phyloP scores from a whole-genome alignment of 2,113 vertebrate genomes.

The Antigone vipio region DNA sequence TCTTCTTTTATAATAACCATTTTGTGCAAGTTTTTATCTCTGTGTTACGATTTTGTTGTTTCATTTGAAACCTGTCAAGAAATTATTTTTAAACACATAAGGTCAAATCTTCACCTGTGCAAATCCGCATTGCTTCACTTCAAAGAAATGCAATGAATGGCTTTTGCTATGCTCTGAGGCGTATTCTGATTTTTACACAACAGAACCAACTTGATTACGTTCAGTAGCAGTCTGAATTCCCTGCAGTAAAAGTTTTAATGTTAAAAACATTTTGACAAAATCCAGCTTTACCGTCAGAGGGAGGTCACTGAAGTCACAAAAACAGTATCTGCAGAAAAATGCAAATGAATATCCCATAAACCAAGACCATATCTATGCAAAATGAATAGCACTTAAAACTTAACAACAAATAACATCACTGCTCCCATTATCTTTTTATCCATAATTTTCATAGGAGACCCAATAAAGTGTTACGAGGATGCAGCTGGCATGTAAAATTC shows the following conservation, averaged over 20 bases:
- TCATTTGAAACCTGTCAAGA: not conserved
- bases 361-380: slow-evolving; percentile 18
- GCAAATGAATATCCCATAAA: slow-evolving; percentile 47
- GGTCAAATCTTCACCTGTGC: not conserved
- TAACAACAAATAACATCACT: slow-evolving; percentile 39
- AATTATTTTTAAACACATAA: not conserved
- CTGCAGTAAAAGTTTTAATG: not conserved
- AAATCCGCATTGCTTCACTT: not conserved
- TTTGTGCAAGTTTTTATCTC: not conserved
- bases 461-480: slow-evolving; percentile 41
- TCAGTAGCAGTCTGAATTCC: not conserved
- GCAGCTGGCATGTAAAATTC: slow-evolving; percentile 41
- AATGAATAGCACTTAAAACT: slow-evolving; percentile 55
- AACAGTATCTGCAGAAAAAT: slow-evolving; percentile 21
- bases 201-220: not conserved
- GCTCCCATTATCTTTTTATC: slow-evolving; percentile 36
- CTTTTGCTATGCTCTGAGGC: not conserved
- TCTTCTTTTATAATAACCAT: not conserved
- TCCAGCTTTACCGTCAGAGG: not conserved
- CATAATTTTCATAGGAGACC: slow-evolving; percentile 46
- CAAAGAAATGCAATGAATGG: not conserved
- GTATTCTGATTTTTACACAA: not conserved
- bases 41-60: not conserved
- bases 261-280: slow-evolving; percentile 44
- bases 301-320: slow-evolving; percentile 44